A percentile compares a stretch with the other conserved stretches of the same genome.
These are phyloP conservation scores for Tragelaphus oryx DNA, from an alignment of 2,797 vertebrate genomes.

Conservation along the genomic window DNA sequence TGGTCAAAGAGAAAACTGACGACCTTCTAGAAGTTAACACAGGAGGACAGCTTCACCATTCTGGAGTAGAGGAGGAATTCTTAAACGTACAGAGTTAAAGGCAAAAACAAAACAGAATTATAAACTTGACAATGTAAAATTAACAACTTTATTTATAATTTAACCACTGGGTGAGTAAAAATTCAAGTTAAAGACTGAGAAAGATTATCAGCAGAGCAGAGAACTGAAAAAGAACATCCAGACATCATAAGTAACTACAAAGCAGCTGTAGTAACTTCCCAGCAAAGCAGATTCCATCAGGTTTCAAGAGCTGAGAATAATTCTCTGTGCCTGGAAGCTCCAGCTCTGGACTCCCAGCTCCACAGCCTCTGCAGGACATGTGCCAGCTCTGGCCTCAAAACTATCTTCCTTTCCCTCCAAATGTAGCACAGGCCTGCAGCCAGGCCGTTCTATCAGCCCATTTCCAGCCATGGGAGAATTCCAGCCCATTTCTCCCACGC, in stretches of 20 bases:
- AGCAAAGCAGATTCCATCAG: neutral
- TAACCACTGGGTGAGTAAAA: neutral
- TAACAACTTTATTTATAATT: neutral
- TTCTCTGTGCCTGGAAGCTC: too few species aligned
- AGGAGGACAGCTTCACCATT: neutral
- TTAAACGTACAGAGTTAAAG: neutral
- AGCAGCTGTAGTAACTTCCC: neutral
- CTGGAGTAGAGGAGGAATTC: neutral
- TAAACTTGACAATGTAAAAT: neutral
- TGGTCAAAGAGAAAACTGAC: neutral
- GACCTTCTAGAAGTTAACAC: neutral
- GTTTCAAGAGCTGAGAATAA: neutral
- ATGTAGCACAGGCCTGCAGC: accelerated
- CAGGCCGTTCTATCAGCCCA: neutral
- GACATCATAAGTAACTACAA: neutral
- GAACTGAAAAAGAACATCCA: neutral
- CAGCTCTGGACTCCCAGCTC: neutral
- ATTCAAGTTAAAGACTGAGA: neutral
- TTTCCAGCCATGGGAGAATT: neutral
- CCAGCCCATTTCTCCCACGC: neutral
- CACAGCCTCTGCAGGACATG: neutral
- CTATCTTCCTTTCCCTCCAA: too few species aligned
- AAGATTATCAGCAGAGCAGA: neutral
- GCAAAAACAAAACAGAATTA: neutral
- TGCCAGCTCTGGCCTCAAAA: neutral